Base-by-base conservation (phyloP, 2,113 vertebrate species). In the Alces alces region DNA sequence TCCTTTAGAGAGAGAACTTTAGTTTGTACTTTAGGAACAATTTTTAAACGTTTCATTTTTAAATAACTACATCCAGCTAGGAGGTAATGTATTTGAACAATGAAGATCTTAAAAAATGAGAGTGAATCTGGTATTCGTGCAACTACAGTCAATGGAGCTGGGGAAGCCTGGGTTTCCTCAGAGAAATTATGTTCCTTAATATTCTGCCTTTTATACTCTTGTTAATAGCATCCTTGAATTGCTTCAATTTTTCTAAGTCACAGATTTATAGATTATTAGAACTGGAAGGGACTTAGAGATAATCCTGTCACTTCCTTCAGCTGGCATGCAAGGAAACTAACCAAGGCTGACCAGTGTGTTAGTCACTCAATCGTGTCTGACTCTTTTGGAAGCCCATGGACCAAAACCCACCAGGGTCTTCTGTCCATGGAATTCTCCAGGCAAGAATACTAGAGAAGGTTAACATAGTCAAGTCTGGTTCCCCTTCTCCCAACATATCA, bases 361-460 rank as follows among this genome's bases (percentile, higher is more conserved):
- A 70, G n/a, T 39, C n/a, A 36, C 19, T 70, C n/a, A 70, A 2
- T 23, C 1, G 0, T 39, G n/a, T 39, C n/a, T 0, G 0, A 39
- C 66, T 70, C 66, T 70, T 23, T 39, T 39, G n/a, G 0, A 0
- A 70, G 19, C 10, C 10, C 66, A 3, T 23, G 19, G n/a, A 70
- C 19, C n/a, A 70, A 23, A 39, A 70, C 0, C 0, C 0, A 1
- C n/a, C 66, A 23, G 66, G 10, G 5, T 70, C 66, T 36, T 70
- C 66, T 12, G 19, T 12, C 66, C 66, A 23, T 23, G n/a, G 66
- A 70, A 23, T 39, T 70, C 19, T 39, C 19, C 19, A 70, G n/a
- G 19, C 19, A 23, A 70, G n/a, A 70, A 39, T 39, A 70, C n/a
- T 39, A 19, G 66, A 70, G 66, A 23, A 19, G n/a, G 36, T 70